Percentiles rank a stretch among this genome's conserved stretches.
Evolutionary conservation across 2,797 vertebrate species (phyloP).

Genomic region (Sphenodon punctatus): DNA sequence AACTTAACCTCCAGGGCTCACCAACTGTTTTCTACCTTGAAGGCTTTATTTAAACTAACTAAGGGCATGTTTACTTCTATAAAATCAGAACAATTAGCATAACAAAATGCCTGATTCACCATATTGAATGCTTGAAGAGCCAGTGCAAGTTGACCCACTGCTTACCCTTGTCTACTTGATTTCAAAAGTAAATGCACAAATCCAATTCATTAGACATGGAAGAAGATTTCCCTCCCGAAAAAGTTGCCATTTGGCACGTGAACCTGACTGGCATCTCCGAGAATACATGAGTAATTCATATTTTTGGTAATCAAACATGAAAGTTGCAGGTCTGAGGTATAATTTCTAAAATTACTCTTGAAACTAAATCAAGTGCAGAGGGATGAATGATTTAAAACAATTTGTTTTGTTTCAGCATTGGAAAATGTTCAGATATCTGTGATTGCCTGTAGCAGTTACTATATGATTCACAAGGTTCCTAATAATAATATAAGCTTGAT

Average conservation of each 20-base stretch:
- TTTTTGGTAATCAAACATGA: neutral
- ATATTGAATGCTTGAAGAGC: conserved; percentile 23
- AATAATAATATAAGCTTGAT: neutral
- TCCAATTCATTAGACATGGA: conserved; percentile 26
- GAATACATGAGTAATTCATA: neutral
- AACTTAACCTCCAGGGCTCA: conserved; percentile 35
- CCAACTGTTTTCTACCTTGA: conserved; percentile 51
- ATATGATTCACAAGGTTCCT: neutral
- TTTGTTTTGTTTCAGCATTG: neutral
- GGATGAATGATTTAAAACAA: neutral
- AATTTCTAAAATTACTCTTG: neutral
- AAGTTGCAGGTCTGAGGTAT: neutral
- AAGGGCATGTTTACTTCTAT: conserved; percentile 53
- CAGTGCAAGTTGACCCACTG: conserved; percentile 19
- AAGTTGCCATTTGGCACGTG: conserved; percentile 34
- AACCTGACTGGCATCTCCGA: conserved; percentile 28
- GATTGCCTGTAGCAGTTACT: neutral
- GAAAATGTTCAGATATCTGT: neutral
- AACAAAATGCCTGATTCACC: conserved; percentile 9
- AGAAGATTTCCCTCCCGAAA: conserved; percentile 28
- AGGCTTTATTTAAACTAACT: conserved; percentile 53
- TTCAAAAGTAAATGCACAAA: conserved; percentile 25
- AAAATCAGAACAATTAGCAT: conserved; percentile 55
- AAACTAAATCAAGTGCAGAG: neutral
- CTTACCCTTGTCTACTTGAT: conserved; percentile 37